Evolutionary conservation across 2,888 invertebrate genomes (phyloP).

Genomic region (Sabellastarte sp.): DNA sequence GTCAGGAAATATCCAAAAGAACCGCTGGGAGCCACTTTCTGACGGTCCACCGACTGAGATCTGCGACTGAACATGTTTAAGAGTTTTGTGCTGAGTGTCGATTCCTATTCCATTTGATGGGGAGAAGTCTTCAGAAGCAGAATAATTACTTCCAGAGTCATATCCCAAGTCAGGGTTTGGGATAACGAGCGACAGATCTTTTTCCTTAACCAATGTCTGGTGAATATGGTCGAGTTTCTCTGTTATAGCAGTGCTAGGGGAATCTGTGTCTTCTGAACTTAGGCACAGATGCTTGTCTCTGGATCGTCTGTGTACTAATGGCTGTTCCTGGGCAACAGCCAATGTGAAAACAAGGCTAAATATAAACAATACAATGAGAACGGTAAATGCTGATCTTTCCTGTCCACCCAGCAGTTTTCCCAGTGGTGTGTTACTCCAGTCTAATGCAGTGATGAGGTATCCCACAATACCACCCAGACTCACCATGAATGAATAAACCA

Average conservation of each 20-base stretch:
- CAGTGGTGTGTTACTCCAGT: conserved; percentile 79
- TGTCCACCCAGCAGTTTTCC: conserved; percentile 74
- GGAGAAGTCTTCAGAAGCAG: conserved; percentile 9
- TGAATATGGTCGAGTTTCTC: conserved; percentile 22
- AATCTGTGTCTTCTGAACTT: neutral
- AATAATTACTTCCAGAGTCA: conserved; percentile 42
- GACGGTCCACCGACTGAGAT: conserved; percentile 4
- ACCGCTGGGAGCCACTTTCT: neutral
- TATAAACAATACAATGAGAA: conserved; percentile 85
- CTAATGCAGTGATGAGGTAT: conserved; percentile 73
- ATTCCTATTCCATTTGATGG: neutral
- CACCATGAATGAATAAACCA: conserved; percentile 95
- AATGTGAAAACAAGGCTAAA: conserved; percentile 79
- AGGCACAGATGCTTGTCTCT: neutral
- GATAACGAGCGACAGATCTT: conserved; percentile 19
- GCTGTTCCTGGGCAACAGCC: conserved; percentile 86
- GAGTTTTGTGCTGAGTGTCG: no score
- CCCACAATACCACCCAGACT: conserved; percentile 93
- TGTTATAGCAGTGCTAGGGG: neutral
- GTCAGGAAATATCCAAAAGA: neutral
- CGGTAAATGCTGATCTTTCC: conserved; percentile 85
- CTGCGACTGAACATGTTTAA: no score
- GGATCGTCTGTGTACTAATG: conserved; percentile 52
- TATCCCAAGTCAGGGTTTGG: conserved; percentile 39
- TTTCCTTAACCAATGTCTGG: conserved; percentile 15